Evolutionary conservation across 2,113 vertebrate genomes (phyloP).

Genomic region (Myiagra hebetior): DNA sequence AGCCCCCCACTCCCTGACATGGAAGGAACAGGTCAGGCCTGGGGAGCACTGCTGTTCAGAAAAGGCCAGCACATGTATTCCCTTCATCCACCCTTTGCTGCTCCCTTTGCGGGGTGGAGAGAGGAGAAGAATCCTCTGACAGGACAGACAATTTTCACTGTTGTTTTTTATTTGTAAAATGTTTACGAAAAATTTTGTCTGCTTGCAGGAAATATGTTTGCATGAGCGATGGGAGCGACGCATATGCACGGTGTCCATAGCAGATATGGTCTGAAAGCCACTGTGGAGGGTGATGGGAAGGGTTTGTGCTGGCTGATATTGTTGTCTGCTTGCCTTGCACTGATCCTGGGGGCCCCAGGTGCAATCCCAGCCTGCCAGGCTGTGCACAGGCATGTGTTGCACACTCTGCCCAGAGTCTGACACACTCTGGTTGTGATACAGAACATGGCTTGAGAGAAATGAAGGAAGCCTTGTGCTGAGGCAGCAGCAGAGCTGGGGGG

Average conservation of each 20-base stretch:
- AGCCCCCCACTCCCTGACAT: background rate
- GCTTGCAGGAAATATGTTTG: background rate
- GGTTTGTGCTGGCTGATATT: background rate
- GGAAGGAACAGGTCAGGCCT: background rate
- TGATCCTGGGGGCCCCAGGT: background rate
- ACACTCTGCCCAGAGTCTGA: background rate
- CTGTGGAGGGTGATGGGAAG: background rate
- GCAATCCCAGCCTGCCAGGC: background rate
- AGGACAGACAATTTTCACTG: background rate
- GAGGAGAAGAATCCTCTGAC: background rate
- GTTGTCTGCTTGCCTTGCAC: background rate
- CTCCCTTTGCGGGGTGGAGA: background rate
- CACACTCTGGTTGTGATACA: fast-evolving
- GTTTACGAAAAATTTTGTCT: background rate
- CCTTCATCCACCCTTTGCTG: background rate
- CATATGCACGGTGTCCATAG: background rate
- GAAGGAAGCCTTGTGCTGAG: background rate
- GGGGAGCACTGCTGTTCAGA: background rate
- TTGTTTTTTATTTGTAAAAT: background rate
- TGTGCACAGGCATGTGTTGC: background rate
- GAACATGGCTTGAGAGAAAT: fast-evolving
- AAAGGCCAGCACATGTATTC: background rate
- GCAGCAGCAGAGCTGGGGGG: background rate
- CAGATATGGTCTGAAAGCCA: background rate
- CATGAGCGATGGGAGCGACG: fast-evolving